Conservation (phyloP, 2,113 vertebrate species). For the Dipodomys merriami region DNA sequence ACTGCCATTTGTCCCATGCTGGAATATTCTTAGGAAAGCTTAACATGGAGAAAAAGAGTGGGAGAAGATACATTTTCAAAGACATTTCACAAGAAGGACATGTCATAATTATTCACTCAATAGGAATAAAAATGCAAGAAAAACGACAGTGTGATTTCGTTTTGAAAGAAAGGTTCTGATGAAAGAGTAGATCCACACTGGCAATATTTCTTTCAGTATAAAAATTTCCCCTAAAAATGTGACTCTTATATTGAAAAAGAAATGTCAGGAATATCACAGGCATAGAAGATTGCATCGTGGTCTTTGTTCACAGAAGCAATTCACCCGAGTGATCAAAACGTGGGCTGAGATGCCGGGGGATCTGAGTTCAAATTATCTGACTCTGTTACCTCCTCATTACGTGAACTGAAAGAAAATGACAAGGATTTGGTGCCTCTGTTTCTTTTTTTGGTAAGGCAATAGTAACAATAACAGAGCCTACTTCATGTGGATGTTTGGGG, state of each 20-base stretch:
- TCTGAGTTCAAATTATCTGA: not conserved
- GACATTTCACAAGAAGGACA: constrained; percentile 16
- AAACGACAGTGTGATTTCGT: constrained; percentile 4
- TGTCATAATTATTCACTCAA: constrained; percentile 47
- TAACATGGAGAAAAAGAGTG: not conserved
- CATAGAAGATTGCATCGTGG: not conserved
- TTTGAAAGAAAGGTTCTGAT: constrained; percentile 45
- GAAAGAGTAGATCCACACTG: constrained; percentile 26
- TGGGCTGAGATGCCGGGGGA: not conserved
- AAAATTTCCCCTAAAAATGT: constrained; percentile 62
- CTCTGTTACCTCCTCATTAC: too few relatives aligned
- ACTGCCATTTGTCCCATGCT: constrained; percentile 48
- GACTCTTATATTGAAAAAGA: constrained; percentile 67
- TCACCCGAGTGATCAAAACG: not conserved
- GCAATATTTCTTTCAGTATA: constrained; percentile 24
- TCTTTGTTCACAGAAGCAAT: too few relatives aligned
- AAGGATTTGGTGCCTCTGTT: not conserved
- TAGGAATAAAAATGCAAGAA: not conserved
- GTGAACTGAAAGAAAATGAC: not conserved
- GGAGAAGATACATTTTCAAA: not conserved
- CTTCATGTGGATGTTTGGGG: too few relatives aligned
- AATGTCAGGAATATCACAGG: constrained; percentile 71
- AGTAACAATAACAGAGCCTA: not conserved
- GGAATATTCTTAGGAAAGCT: constrained; percentile 3
- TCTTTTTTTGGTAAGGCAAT: not conserved